Evolutionary conservation across 2,113 vertebrate genomes (phyloP).

Genomic region (Leptosomus discolor): DNA sequence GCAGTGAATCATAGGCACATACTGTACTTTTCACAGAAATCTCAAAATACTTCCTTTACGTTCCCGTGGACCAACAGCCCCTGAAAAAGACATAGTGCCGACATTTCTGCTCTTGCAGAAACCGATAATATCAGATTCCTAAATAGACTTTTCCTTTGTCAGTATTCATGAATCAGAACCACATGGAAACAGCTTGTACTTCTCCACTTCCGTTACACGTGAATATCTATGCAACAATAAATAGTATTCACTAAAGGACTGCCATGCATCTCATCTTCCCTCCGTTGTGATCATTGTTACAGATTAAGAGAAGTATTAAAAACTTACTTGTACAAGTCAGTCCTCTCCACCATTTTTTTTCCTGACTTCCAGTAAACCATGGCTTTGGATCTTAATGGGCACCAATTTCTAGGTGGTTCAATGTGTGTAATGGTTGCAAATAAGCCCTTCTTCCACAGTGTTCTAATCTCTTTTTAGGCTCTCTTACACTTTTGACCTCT

Average conservation of each 20-base stretch:
- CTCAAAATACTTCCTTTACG: background rate
- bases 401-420: background rate
- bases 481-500: background rate
- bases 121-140: background rate
- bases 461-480: background rate
- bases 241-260: background rate
- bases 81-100: rapidly evolving
- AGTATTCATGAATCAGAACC: background rate
- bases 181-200: background rate
- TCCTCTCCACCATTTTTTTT: background rate
- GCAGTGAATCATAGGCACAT: background rate
- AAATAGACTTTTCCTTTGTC: background rate
- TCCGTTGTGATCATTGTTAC: background rate
- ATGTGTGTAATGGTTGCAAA: background rate
- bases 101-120: background rate
- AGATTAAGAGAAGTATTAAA: background rate
- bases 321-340: background rate
- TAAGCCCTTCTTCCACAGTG: background rate
- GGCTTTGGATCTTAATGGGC: background rate
- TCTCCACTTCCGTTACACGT: background rate
- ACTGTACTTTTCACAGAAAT: background rate
- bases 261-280: background rate
- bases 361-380: background rate
- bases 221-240: background rate
- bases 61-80: background rate